Conservation (phyloP, 1,140 invertebrate genomes). For the Tribolium madens region DNA sequence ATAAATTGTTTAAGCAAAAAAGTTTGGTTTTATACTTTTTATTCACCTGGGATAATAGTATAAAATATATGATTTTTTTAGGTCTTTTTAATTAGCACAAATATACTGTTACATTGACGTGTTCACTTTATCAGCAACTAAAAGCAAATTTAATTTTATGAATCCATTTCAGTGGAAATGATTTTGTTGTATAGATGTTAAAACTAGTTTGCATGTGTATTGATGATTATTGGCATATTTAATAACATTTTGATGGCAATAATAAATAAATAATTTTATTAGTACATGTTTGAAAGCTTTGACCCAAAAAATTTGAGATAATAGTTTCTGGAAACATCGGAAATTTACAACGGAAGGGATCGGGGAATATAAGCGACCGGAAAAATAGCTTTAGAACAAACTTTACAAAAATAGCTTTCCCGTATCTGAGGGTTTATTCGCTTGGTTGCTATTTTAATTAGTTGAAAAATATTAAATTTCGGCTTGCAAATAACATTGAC, state of each 20-base stretch:
- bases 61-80: too few species aligned
- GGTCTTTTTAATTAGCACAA: not conserved
- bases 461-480: not conserved
- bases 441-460: not conserved
- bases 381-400: too few species aligned
- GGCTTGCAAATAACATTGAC: not conserved
- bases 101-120: not conserved
- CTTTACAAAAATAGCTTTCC: too few species aligned
- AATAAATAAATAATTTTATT: not conserved
- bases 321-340: too few species aligned
- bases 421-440: too few species aligned
- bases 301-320: too few species aligned
- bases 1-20: too few species aligned
- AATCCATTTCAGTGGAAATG: not conserved
- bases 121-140: not conserved
- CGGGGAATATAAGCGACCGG: too few species aligned
- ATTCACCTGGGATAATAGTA: too few species aligned
- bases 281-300: not conserved
- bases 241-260: not conserved
- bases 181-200: not conserved
- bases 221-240: not conserved
- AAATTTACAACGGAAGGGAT: too few species aligned
- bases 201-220: not conserved
- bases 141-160: not conserved
- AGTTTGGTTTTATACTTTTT: too few species aligned